phyloP scores from a whole-genome alignment of 2,797 vertebrate species.

The Acanthurus lineatus region DNA sequence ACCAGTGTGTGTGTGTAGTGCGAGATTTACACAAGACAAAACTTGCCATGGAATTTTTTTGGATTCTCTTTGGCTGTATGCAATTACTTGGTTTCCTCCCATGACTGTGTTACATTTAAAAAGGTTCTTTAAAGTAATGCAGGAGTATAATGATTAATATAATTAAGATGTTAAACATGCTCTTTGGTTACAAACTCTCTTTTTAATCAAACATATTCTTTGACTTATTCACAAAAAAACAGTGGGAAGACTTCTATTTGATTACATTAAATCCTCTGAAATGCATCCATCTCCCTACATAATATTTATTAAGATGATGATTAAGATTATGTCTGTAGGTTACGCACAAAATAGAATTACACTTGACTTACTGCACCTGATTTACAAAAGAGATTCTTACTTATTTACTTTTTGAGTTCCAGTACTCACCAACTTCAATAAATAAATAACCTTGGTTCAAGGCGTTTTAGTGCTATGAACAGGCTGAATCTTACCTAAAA shows the following conservation, averaged over 20 bases:
- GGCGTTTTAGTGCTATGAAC: constrained; percentile 21
- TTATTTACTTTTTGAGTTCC: constrained; percentile 9
- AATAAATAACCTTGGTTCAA: constrained; percentile 25
- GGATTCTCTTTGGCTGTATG: constrained; percentile 5
- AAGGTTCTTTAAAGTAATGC: background rate
- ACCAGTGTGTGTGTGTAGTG: background rate
- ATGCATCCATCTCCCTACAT: constrained; percentile 5
- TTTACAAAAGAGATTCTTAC: background rate
- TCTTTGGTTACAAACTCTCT: constrained; percentile 14
- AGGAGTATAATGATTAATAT: constrained; percentile 2
- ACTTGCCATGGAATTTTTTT: constrained; percentile 10
- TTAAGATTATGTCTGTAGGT: background rate
- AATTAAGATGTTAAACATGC: constrained; percentile 17
- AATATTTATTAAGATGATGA: constrained; percentile 15
- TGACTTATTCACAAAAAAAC: constrained; percentile 15
- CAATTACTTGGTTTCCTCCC: background rate
- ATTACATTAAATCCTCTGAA: constrained; percentile 16
- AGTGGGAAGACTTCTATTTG: constrained; percentile 8
- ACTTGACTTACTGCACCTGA: constrained; percentile 5
- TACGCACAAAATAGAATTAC: constrained; percentile 4
- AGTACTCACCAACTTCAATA: constrained; percentile 3
- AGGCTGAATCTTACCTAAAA: constrained; percentile 28
- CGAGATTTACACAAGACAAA: constrained; percentile 21
- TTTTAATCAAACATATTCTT: constrained; percentile 29
- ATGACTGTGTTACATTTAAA: constrained; percentile 4